Conservation (phyloP, 1,140 invertebrate genomes). For the Drosophila nebulosa region DNA sequence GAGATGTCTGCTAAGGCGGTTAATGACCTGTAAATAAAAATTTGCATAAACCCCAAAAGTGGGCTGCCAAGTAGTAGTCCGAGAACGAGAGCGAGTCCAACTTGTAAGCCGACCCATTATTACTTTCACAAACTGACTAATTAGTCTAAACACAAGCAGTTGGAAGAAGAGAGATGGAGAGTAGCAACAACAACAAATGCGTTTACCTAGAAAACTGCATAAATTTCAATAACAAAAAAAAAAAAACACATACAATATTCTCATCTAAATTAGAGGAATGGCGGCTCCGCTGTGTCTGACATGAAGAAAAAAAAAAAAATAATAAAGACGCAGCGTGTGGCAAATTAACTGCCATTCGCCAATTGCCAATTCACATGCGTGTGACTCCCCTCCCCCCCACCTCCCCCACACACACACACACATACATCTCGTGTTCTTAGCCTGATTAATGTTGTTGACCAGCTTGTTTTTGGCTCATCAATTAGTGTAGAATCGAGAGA, state of each 20-base stretch:
- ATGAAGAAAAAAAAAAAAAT: too few relatives aligned
- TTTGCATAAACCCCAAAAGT: constrained; percentile 64
- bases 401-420: background rate
- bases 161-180: background rate
- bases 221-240: constrained; percentile 77
- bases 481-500: too few relatives aligned
- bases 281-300: constrained; percentile 64
- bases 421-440: constrained; percentile 39
- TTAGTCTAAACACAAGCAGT: constrained; percentile 54
- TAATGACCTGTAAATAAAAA: constrained; percentile 75
- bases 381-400: background rate
- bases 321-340: constrained; percentile 27
- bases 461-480: constrained; percentile 49
- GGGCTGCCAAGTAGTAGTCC: constrained; percentile 31
- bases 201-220: constrained; percentile 51
- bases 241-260: constrained; percentile 12
- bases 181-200: constrained; percentile 19
- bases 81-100: background rate
- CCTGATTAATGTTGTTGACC: constrained; percentile 66
- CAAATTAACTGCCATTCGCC: constrained; percentile 34
- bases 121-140: constrained; percentile 75
- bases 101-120: constrained; percentile 28
- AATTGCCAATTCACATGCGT: constrained; percentile 10
- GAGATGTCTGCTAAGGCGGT: constrained; percentile 39
- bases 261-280: background rate